Conservation (phyloP, 2,888 invertebrate genomes). For the Aporophyla nigra region DNA sequence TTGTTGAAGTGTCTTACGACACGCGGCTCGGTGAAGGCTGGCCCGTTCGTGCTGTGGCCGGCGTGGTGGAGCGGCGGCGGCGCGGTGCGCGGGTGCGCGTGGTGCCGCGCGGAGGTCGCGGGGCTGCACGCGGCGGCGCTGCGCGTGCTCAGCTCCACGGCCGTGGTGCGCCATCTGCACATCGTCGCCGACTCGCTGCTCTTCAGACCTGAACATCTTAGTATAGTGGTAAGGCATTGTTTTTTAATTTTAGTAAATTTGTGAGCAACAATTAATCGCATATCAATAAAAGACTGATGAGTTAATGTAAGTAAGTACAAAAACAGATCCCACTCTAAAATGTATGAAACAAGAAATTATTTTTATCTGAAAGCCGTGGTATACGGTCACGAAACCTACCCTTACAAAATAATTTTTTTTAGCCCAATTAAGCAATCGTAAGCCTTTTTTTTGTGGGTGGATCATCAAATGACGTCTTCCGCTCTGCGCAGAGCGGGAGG, state of each 20-base stretch:
- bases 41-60: conserved; percentile 75
- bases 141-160: conserved; percentile 77
- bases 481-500: too few species aligned
- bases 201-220: conserved; percentile 75
- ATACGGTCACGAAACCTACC: too few species aligned
- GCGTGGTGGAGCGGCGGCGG: conserved; percentile 79
- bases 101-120: conserved; percentile 70
- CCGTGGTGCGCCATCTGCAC: conserved; percentile 73
- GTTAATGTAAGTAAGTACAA: too few species aligned
- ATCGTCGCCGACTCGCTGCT: conserved; percentile 80
- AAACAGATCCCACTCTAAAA: too few species aligned
- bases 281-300: background rate
- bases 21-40: conserved; percentile 68
- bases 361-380: too few species aligned
- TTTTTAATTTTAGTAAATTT: background rate
- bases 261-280: background rate
- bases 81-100: conserved; percentile 67
- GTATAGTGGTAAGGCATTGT: conserved; percentile 70
- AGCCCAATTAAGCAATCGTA: too few species aligned
- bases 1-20: conserved; percentile 60
- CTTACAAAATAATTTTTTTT: too few species aligned
- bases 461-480: too few species aligned
- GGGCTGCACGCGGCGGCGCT: conserved; percentile 75
- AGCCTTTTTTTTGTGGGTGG: too few species aligned
- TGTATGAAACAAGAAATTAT: too few species aligned